Base-by-base conservation (phyloP, 2,797 vertebrate species). In the Catostomus latipinnis region DNA sequence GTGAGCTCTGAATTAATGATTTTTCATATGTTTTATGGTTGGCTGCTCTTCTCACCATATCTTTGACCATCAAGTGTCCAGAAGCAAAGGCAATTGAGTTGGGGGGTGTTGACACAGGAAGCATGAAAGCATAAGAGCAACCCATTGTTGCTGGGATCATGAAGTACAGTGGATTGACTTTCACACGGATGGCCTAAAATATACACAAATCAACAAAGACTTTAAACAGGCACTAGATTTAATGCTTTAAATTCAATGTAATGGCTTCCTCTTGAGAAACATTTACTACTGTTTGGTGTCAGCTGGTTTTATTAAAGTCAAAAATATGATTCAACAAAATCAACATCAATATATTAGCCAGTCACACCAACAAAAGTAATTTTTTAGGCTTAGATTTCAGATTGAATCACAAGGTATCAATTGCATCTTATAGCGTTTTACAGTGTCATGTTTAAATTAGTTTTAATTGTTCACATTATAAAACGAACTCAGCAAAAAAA, bases 71-170 rank as follows among this genome's bases (percentile, higher is more conserved):
- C 76, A 99, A 92, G 81, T 98, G 97, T 76, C 98, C 98, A 0
- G 97, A 97, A 22, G 98, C 94, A 72, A 99, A 99, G 0, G 98
- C 97, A 11, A 99, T 99, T 10, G 97, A 98, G 92, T 99, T 99
- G 60, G 98, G 98, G 14, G 98, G 97, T 0, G 98, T 99, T 0
- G 97, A 97, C 61, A 98, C 97, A 0, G 98, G 97, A 67, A 99
- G 91, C 98, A 99, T 99, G 90, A 99, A 99, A 5, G 97, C 97
- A 0, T 95, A 99, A 4, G 97, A 99, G 85, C 95, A 97, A 75
- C 96, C 96, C 0, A 96, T 82, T 0, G 97, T 98, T 45, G 96
- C 96, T 0, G 98, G 97, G 58, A 99, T 94, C 98, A 99, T 98
- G 91, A 98, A 92, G 82, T 98, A 99, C 57, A 99, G 92, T 1